Evolutionary conservation across 2,797 vertebrate genomes (phyloP), one percentile per base, ranked within the genome.

Genomic region (Phoebastria nigripes): DNA sequence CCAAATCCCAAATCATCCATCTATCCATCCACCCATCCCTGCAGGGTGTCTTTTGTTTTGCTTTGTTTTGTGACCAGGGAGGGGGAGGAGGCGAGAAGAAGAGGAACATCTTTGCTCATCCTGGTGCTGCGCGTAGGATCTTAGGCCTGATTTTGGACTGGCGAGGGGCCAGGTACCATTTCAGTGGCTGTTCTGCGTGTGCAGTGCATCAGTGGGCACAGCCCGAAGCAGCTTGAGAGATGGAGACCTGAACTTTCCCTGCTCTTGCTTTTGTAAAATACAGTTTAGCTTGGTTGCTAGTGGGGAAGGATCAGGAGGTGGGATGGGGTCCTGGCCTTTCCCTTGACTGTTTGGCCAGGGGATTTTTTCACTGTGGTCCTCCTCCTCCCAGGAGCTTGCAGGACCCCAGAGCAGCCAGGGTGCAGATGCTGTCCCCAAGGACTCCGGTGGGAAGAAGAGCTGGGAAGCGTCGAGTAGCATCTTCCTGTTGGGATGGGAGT

Each of bases 21-120:
- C 46, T 35, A 74, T 24, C 55, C 63, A 35, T 25, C 56, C 89
- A 65, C n/a, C 73, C 80, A 31, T 74, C 66, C 39, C 87, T 78
- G 63, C 83, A 46, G 83, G 37, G 29, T 76, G 35, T 62, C 91
- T 70, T 90, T 92, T 93, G 61, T 95, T 95, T 79, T 91, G 86
- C 52, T 77, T 84, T 94, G 63, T 59, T 88, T 66, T 93, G 63
- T 74, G 44, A 35, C 44, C 26, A 33, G 77, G 15, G 31, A 69
- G 82, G 26, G 37, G 73, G 54, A 83, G 81, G 74, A 55, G 72
- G 20, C 0, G 0, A 80, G 66, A 44, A 66, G 67, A 54, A 62
- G 46, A 61, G 55, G 66, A 62, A 26, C 41, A 37, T 89, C 42
- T 83, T 87, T 76, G 51, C 58, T 61, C 20, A 62, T 51, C 8